Conservation (phyloP, 2,113 vertebrate species). For the Danionella cerebrum region DNA sequence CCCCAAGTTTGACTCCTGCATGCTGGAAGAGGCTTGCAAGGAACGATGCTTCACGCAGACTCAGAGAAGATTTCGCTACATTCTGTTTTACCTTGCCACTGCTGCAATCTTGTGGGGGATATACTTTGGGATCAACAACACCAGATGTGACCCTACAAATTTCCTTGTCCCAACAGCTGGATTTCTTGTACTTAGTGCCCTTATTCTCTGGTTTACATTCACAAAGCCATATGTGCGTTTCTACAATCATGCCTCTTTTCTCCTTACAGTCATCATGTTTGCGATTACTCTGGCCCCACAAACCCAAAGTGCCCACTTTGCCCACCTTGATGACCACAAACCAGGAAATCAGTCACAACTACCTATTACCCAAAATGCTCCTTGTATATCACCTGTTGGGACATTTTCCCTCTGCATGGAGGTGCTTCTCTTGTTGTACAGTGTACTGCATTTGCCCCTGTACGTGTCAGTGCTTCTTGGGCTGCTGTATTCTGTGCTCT, state of each 20-base stretch:
- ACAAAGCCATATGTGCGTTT: conserved; percentile 76
- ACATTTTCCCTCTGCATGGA: conserved; percentile 93
- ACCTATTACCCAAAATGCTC: conserved; percentile 33
- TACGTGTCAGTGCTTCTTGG: conserved; percentile 88
- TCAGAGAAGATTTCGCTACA: conserved; percentile 89
- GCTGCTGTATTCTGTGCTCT: conserved; percentile 83
- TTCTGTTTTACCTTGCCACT: conserved; percentile 83
- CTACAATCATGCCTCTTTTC: conserved; percentile 78
- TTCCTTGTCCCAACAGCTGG: conserved; percentile 74
- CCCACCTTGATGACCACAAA: conserved; percentile 51
- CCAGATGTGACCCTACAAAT: conserved; percentile 62
- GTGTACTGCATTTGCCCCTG: conserved; percentile 88
- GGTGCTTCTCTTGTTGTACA: conserved; percentile 89
- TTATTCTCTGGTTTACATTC: conserved; percentile 86
- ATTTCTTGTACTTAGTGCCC: conserved; percentile 75
- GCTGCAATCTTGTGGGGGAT: conserved; percentile 82
- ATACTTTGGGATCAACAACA: conserved; percentile 75
- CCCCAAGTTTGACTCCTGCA: conserved; percentile 90
- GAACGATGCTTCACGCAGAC: conserved; percentile 95
- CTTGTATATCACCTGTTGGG: conserved; percentile 86
- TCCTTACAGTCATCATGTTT: conserved; percentile 79
- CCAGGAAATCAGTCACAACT: conserved; percentile 51
- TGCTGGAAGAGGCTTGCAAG: conserved; percentile 90
- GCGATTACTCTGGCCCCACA: conserved; percentile 82
- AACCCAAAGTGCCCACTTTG: conserved; percentile 66